Percentiles rank a stretch among this genome's conserved stretches.
These are phyloP conservation scores for Chionoecetes opilio DNA, from an alignment of 1,140 invertebrate genomes.

Conservation along the genomic window DNA sequence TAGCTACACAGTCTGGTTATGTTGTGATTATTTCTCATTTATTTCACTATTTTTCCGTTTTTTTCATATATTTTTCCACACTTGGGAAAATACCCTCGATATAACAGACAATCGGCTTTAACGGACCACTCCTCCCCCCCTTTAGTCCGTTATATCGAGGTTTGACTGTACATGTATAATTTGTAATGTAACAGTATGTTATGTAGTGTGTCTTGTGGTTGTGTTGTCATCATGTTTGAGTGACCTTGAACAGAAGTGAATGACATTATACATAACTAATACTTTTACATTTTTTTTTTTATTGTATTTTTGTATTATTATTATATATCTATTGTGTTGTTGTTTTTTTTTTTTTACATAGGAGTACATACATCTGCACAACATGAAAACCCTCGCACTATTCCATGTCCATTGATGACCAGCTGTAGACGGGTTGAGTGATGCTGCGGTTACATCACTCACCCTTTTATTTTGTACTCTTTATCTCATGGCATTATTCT, in stretches of 20 bases:
- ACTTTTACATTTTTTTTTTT: not conserved
- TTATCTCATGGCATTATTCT: not conserved
- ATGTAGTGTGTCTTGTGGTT: not conserved
- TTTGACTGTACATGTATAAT: too few species aligned
- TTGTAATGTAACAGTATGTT: too few species aligned
- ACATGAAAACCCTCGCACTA: constrained; percentile 28
- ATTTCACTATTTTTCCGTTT: too few species aligned
- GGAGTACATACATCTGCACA: not conserved
- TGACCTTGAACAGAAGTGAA: not conserved
- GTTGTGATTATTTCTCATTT: too few species aligned
- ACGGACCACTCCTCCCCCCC: too few species aligned
- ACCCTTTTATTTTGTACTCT: not conserved
- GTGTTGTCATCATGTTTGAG: not conserved
- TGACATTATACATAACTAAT: not conserved
- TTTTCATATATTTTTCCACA: too few species aligned
- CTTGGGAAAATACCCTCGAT: too few species aligned
- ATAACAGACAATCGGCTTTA: too few species aligned
- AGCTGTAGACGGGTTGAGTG: not conserved
- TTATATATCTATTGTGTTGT: too few species aligned
- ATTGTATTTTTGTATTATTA: not conserved
- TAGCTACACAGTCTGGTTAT: too few species aligned
- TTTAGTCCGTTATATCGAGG: too few species aligned
- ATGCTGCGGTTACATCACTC: not conserved
- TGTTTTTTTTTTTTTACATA: too few species aligned
- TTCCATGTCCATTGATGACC: not conserved